Conservation (phyloP, 2,113 vertebrate species). For the Micronisus gabar region DNA sequence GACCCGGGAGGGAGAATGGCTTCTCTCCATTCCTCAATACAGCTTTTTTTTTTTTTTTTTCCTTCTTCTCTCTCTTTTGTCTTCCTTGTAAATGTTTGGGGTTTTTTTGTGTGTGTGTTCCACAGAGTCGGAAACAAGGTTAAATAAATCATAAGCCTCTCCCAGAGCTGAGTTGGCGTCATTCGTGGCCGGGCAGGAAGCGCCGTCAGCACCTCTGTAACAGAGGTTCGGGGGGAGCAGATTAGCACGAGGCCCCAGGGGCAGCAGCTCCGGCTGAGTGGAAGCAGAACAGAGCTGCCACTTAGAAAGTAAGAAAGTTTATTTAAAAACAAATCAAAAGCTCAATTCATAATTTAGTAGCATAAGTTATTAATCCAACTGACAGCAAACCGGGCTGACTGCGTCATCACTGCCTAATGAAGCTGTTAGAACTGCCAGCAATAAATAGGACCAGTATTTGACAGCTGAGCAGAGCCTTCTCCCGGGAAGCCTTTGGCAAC, state of each 20-base stretch:
- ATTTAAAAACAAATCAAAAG: slow-evolving; percentile 47
- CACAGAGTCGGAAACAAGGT: slow-evolving; percentile 64
- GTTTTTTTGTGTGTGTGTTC: slow-evolving; percentile 66
- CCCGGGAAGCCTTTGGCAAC: neutral
- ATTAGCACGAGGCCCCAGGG: neutral
- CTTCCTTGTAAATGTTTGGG: slow-evolving; percentile 71
- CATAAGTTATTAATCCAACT: neutral
- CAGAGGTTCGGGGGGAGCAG: accelerated
- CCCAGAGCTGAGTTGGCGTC: neutral
- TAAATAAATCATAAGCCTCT: slow-evolving; percentile 67
- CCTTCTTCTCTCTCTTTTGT: neutral
- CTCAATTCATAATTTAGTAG: slow-evolving; percentile 42
- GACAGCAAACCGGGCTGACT: neutral
- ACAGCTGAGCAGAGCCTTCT: neutral
- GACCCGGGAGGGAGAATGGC: neutral
- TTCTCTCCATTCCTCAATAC: slow-evolving; percentile 38
- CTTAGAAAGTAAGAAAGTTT: slow-evolving; percentile 52
- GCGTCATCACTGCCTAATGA: neutral
- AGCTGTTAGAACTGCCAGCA: neutral
- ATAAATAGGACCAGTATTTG: neutral
- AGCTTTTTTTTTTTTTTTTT: neutral
- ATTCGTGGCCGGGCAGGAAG: neutral
- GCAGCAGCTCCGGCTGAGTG: neutral
- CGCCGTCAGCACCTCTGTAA: accelerated
- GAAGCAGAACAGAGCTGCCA: slow-evolving; percentile 9